Base-by-base conservation (phyloP, 92 coral and sea anemone species). In the Chrysogorgia sp. region DNA sequence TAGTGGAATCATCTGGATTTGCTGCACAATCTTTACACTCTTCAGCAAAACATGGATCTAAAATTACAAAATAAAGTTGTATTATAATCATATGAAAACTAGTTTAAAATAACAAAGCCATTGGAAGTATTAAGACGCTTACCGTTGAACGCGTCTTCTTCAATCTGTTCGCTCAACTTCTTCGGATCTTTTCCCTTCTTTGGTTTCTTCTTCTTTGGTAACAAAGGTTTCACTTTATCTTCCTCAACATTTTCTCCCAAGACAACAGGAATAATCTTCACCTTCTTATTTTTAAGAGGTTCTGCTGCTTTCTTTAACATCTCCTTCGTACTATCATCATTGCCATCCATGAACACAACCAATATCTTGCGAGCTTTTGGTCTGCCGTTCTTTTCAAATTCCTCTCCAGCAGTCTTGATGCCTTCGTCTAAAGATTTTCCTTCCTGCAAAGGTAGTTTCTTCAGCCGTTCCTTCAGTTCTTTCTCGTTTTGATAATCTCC, bases 111-210 rank as follows among this genome's bases (percentile, higher is more conserved):
- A 37, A 37, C 43, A 37, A 37, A 37, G 12, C 5, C 43, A 47
- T 47, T 47, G 10, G 15, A 47, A 7, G 14, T 7, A 47, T 7
- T 7, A 47, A 47, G 53, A 47, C 43, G 26, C 86, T 81, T 70
- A 91, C 98, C 94, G 77, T 91, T 72, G 28, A 91, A 63, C 12
- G 88, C 81, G 31, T 82, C 90, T 41, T 81, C 91, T 74, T 90
- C 87, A 22, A 94, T 77, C 34, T 81, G 66, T 25, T 91, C 89
- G 50, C 87, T 92, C 29, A 91, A 58, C 22, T 76, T 75, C 31
- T 71, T 55, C 45, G 91, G 92, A 34, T 66, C 83, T 8, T 84
- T 79, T 29, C 45, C 81, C 23, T 70, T 94, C 86, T 20, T 65
- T 58, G 63, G 89, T 83, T 74, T 91, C 88, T 15, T 92, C 89